Conservation (phyloP, 2,888 invertebrate species). For the Tanypteryx hageni region DNA sequence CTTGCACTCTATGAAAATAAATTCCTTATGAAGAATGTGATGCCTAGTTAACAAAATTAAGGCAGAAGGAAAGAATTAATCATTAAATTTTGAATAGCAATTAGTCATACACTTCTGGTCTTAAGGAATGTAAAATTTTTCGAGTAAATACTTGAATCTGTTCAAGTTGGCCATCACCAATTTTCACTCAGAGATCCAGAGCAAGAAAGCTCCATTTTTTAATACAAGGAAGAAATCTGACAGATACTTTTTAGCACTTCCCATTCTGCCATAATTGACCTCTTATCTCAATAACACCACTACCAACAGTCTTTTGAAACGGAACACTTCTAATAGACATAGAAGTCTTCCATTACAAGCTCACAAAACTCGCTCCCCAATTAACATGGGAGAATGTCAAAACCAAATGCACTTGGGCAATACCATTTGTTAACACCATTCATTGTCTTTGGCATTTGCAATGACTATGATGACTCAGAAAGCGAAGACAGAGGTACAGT, state of each 20-base stretch:
- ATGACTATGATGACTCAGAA: conserved; percentile 31
- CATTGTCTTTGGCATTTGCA: conserved; percentile 58
- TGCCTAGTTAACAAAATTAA: no score
- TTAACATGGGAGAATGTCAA: neutral
- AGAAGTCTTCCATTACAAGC: neutral
- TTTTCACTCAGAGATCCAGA: no score
- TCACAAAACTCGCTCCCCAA: neutral
- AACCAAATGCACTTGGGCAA: neutral
- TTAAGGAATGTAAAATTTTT: no score
- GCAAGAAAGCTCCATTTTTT: no score
- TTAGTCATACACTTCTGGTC: no score
- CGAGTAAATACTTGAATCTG: no score
- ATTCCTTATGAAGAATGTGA: no score
- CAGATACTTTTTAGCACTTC: neutral
- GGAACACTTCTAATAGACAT: neutral
- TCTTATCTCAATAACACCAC: neutral
- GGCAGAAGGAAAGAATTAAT: no score
- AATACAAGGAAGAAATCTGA: no score
- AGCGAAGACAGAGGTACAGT: neutral
- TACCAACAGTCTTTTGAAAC: neutral
- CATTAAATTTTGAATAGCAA: no score
- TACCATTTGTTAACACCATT: conserved; percentile 2
- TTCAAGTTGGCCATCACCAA: no score
- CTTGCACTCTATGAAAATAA: no score
- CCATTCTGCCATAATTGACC: neutral